These are phyloP conservation scores for Nettapus auritus DNA, from an alignment of 2,113 vertebrate genomes.

Conservation along the genomic window DNA sequence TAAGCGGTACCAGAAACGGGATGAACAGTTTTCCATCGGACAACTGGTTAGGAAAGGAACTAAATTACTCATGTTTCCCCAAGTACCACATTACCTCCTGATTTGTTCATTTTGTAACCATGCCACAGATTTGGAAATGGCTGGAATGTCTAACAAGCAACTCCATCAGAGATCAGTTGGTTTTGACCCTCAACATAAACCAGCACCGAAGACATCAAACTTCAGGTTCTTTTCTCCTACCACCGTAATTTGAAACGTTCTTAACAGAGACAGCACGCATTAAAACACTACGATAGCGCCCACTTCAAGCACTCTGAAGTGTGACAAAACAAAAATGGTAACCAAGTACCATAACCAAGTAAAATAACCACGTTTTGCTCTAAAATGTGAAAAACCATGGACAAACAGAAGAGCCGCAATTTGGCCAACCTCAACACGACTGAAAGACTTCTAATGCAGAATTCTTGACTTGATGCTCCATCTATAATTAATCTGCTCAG, in stretches of 20 bases:
- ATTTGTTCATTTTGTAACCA: background rate
- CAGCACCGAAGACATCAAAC: background rate
- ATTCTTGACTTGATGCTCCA: background rate
- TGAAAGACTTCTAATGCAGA: background rate
- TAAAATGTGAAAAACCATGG: background rate
- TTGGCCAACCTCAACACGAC: background rate
- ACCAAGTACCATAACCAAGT: too few species aligned
- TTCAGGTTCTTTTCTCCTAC: background rate
- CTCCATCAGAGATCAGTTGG: background rate
- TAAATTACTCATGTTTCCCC: background rate
- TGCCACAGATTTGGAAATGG: background rate
- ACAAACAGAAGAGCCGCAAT: background rate
- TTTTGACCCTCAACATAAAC: background rate
- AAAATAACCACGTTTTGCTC: background rate
- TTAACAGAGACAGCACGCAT: background rate
- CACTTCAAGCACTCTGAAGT: background rate
- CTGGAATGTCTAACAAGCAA: background rate
- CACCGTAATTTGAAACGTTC: background rate
- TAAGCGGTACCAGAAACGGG: background rate
- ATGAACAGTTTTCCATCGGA: rapidly evolving
- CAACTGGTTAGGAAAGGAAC: background rate
- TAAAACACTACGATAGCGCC: background rate
- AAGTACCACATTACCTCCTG: background rate
- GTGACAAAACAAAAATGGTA: background rate
- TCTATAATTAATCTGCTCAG: background rate